phyloP scores from a whole-genome alignment of 2,888 invertebrate genomes.

The Drosophila cognata region DNA sequence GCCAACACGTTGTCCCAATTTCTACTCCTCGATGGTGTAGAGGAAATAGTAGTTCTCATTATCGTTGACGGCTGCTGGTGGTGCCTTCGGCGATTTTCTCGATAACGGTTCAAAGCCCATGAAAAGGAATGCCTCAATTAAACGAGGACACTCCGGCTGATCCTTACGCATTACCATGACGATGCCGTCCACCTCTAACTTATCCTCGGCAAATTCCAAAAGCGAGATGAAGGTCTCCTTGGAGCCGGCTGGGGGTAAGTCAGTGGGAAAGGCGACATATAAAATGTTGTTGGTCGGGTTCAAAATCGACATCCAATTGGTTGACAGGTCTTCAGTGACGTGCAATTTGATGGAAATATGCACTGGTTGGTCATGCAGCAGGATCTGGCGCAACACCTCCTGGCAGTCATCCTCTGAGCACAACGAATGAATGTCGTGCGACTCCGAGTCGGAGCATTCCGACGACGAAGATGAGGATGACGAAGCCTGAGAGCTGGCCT shows the following conservation, averaged over 20 bases:
- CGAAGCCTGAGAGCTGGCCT: slow-evolving; percentile 66
- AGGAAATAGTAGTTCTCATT: slow-evolving; percentile 86
- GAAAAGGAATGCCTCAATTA: slow-evolving; percentile 98
- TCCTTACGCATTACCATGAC: slow-evolving; percentile 92
- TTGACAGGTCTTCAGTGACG: slow-evolving; percentile 91
- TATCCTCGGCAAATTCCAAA: slow-evolving; percentile 97
- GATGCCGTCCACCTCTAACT: slow-evolving; percentile 92
- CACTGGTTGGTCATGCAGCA: slow-evolving; percentile 89
- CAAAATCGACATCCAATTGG: slow-evolving; percentile 92
- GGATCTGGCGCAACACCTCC: slow-evolving; percentile 88
- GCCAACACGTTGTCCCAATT: slow-evolving; percentile 42
- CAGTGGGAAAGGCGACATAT: slow-evolving; percentile 95
- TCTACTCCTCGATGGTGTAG: slow-evolving; percentile 85
- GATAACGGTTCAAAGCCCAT: slow-evolving; percentile 96
- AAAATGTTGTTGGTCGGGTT: slow-evolving; percentile 88
- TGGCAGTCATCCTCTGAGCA: slow-evolving; percentile 84
- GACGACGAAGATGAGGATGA: slow-evolving; percentile 80
- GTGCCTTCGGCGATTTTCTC: slow-evolving; percentile 91
- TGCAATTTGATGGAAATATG: slow-evolving; percentile 91
- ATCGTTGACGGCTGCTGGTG: slow-evolving; percentile 88
- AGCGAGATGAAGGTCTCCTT: slow-evolving; percentile 97
- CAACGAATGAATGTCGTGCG: slow-evolving; percentile 82
- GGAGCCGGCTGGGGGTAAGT: slow-evolving; percentile 94
- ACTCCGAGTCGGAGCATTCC: slow-evolving; percentile 84
- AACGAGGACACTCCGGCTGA: slow-evolving; percentile 92